A percentile compares a stretch with the other conserved stretches of the same genome.
Evolutionary conservation across 2,888 invertebrate species (phyloP).

Genomic region (Thysanoteuthis rhombus): DNA sequence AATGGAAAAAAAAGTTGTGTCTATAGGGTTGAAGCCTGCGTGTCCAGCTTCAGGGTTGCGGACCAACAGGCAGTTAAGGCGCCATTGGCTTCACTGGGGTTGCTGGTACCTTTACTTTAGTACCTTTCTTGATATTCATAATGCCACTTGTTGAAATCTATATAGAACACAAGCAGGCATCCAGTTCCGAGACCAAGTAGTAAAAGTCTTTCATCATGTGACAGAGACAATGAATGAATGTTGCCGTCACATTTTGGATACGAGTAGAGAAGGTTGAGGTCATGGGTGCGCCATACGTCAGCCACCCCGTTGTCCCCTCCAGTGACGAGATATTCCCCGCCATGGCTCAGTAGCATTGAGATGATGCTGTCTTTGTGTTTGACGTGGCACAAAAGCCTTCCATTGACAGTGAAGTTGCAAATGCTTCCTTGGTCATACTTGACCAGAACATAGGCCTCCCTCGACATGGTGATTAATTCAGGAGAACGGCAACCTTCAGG

Average conservation of each 20-base stretch:
- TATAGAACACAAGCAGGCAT: conserved; percentile 97
- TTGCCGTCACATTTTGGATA: conserved; percentile 97
- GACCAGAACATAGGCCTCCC: conserved; percentile 95
- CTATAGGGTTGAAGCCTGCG: background rate
- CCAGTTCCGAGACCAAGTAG: conserved; percentile 96
- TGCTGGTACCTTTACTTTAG: conserved; percentile 34
- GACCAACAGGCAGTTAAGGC: conserved; percentile 16
- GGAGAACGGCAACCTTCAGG: conserved; percentile 76
- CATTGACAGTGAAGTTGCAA: conserved; percentile 94
- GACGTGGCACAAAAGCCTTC: conserved; percentile 86
- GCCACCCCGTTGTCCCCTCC: conserved; percentile 97
- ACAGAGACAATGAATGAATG: conserved; percentile 91
- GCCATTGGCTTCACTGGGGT: background rate
- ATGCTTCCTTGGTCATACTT: conserved; percentile 91
- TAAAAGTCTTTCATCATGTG: conserved; percentile 98
- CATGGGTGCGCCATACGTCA: conserved; percentile 98
- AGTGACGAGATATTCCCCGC: conserved; percentile 98
- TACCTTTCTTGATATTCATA: conserved; percentile 68
- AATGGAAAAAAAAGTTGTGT: no score
- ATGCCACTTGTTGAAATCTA: conserved; percentile 89
- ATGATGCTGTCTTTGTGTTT: conserved; percentile 94
- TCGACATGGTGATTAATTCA: conserved; percentile 89
- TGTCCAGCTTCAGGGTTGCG: background rate
- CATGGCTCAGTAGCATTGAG: conserved; percentile 86
- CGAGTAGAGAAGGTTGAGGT: conserved; percentile 94